These are phyloP conservation scores for Poeciliopsis prolifica DNA, from an alignment of 2,113 vertebrate genomes.

Conservation along the genomic window DNA sequence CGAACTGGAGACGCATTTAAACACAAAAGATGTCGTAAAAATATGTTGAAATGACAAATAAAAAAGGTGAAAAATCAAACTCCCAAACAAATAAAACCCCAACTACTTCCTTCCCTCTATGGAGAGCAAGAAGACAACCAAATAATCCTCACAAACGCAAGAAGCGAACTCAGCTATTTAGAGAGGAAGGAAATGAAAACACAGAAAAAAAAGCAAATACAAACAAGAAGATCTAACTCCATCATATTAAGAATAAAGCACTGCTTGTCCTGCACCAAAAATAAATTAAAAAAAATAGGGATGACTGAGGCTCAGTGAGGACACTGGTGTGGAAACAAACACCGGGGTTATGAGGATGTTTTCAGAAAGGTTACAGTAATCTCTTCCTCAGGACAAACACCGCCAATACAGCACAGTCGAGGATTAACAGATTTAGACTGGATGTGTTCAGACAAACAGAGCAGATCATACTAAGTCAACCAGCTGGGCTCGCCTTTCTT, in stretches of 20 bases:
- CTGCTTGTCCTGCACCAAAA: neutral
- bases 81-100: neutral
- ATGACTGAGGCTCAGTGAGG: neutral
- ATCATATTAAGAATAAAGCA: neutral
- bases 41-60: neutral
- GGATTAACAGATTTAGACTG: constrained; percentile 9
- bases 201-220: neutral
- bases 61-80: neutral
- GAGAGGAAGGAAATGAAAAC: neutral
- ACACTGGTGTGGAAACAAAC: constrained; percentile 1
- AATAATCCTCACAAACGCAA: neutral
- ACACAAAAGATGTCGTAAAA: neutral
- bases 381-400: constrained; percentile 18
- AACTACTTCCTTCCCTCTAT: neutral
- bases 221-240: neutral
- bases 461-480: constrained; percentile 55
- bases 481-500: constrained; percentile 60
- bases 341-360: constrained; percentile 6
- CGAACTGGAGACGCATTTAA: neutral
- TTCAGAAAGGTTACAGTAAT: constrained; percentile 23
- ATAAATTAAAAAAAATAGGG: neutral
- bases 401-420: neutral
- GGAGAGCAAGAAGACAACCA: neutral
- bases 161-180: neutral
- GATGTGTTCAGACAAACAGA: constrained; percentile 36